Percentiles rank a stretch among this genome's conserved stretches.
Conservation (phyloP, 2,113 vertebrate species). For the Cheilinus undulatus region DNA sequence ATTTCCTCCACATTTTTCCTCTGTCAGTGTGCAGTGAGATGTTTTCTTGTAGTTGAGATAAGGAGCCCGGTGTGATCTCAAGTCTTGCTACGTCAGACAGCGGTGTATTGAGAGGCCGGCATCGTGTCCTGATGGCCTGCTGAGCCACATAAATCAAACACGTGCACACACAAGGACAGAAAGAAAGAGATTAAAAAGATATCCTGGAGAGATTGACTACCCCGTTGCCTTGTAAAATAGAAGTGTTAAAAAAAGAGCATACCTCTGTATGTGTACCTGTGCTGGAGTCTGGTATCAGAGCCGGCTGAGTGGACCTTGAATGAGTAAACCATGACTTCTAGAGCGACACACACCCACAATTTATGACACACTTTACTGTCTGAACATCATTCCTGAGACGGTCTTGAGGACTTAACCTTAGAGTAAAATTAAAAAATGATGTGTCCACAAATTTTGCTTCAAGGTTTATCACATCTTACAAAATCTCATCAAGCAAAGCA, state of each 20-base stretch:
- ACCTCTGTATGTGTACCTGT: constrained; percentile 11
- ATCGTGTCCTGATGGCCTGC: constrained; percentile 55
- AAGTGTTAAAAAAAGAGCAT: constrained; percentile 33
- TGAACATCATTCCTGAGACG: constrained; percentile 59
- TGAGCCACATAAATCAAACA: constrained; percentile 77
- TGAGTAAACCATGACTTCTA: constrained; percentile 46
- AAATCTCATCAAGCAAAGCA: constrained; percentile 67
- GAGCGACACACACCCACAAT: constrained; percentile 36
- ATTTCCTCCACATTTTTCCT: constrained; percentile 64
- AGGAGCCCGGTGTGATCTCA: constrained; percentile 54
- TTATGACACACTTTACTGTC: constrained; percentile 41
- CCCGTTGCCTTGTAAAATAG: constrained; percentile 74
- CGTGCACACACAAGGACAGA: constrained; percentile 70
- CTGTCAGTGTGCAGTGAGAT: constrained; percentile 29
- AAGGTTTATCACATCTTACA: constrained; percentile 68
- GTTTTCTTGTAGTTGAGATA: constrained; percentile 65
- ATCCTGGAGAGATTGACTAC: constrained; percentile 77
- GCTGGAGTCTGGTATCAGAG: constrained; percentile 20
- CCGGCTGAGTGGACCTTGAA: constrained; percentile 62
- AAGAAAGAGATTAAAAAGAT: constrained; percentile 81
- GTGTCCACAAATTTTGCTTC: constrained; percentile 62
- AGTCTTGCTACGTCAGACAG: constrained; percentile 66
- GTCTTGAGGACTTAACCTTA: constrained; percentile 61
- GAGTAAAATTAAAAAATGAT: constrained; percentile 61
- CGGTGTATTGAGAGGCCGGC: constrained; percentile 55